Evolutionary conservation across 2,797 vertebrate species (phyloP), one percentile per base, ranked within the genome.

Genomic region (Petrocephalus schoutedeni): DNA sequence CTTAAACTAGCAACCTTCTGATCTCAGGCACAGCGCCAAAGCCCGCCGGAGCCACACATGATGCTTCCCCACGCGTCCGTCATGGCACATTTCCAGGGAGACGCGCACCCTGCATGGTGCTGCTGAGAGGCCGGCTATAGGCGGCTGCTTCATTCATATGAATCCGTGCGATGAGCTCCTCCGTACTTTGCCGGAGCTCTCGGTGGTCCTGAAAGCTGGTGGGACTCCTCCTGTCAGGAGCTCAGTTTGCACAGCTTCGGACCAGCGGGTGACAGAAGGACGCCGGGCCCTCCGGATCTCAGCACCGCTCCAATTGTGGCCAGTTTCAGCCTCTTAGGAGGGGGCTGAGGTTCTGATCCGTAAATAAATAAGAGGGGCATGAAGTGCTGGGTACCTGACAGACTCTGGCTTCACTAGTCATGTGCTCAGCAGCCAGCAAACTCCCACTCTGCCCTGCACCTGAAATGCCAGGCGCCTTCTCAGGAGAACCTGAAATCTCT

Each of bases 151-250:
- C 32, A 14, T 19, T 51, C 32, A 28, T 28, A 28, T 28, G 28
- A 28, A 28, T 64, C 23, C 0, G 86, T 56, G 28, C 85, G 14
- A 58, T 28, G 86, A 56, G 86, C 12, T 53, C 85, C 32, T 90
- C 45, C 49, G 28, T 41, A 61, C 59, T 28, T 64, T 21, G 23
- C 23, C 53, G 88, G 88, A 85, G 89, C 90, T 91, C 82, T 91
- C 90, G 86, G 1, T 56, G 88, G 90, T 89, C 71, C 91, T 91
- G 90, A 90, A 90, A 88, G 80, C 87, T 32, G n/a, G 19, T 7
- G 1, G 14, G 12, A 16, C 32, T 71, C 12, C 3, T 88, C 36
- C 56, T 88, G 53, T 82, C 16, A 14, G 12, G 4, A 45, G 23
- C 53, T 56, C 19, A 85, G 51, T 16, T 16, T 9, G n/a, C 21